Base-by-base conservation (phyloP, 2,797 vertebrate genomes). In the Lepilemur ruficaudatus region DNA sequence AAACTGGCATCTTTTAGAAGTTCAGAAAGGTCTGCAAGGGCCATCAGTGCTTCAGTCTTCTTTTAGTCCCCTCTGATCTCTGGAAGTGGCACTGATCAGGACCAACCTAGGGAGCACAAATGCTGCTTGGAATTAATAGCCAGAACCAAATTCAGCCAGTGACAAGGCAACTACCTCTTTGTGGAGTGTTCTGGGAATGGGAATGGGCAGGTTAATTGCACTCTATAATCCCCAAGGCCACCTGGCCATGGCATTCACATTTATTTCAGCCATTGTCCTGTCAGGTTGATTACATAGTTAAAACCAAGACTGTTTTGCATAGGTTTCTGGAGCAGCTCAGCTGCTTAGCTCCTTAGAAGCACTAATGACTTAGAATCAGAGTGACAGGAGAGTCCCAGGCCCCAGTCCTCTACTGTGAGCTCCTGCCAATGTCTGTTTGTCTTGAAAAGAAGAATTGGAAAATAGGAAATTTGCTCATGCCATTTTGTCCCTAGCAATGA, bases 231-330 rank as follows among this genome's bases (percentile, higher is more conserved):
- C 94, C 94, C 75, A 83, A 67, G 88, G 93, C 85, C 73, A 83
- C 70, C 48, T 97, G 91, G 43, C 73, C 35, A 6, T 0, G 18
- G 22, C n/a, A 59, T 69, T 95, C 89, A 75, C 69, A 82, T 95
- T 96, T 59, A 94, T 79, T 95, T 91, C 69, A 59, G 61, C 93
- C 0, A 0, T 59, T 61, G 57, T 32, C 92, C 91, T 94, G 94
- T 96, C 97, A 94, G 57, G 18, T 83, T 96, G 97, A 97, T 98
- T 95, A 95, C 97, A 96, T 50, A 94, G 91, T 86, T 80, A 76
- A 94, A 65, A 67, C 55, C 12, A 50, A 89, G 80, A 52, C 30
- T 91, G 93, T 50, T 97, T 84, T 94, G 93, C 86, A 76, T 67
- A 48, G 50, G 41, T 55, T 91, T 96, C 69, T 48, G 73, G 48